These are phyloP conservation scores for Nothocercus julius DNA, from an alignment of 2,113 vertebrate genomes.

Conservation along the genomic window DNA sequence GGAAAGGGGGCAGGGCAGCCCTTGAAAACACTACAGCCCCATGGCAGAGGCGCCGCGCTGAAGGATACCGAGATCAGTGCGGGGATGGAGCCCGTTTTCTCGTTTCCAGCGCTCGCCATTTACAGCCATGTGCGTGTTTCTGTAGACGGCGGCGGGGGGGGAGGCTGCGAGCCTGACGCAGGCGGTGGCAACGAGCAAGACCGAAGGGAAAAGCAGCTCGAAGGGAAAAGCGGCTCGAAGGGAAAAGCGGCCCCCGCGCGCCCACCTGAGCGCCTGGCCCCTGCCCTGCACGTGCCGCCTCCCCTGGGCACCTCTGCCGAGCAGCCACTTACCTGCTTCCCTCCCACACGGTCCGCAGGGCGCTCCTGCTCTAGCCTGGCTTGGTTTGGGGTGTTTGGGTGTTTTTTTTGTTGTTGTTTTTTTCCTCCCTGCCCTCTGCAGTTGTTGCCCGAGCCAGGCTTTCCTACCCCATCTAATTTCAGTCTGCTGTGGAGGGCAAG, in stretches of 20 bases:
- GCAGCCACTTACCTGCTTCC: slow-evolving; percentile 63
- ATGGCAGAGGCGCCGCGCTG: background rate
- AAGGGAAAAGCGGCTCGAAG: too few species aligned
- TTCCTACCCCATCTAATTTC: slow-evolving; percentile 39
- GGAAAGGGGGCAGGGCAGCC: background rate
- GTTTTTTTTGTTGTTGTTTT: too few species aligned
- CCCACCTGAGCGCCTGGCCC: background rate
- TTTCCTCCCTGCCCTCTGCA: background rate
- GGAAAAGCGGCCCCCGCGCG: too few species aligned
- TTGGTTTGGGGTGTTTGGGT: background rate
- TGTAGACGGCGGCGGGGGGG: background rate
- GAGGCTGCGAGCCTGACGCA: too few species aligned
- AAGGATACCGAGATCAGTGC: background rate
- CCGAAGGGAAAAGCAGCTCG: too few species aligned
- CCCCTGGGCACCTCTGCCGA: slow-evolving; percentile 47
- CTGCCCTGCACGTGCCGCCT: slow-evolving; percentile 46
- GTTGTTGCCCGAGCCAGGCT: slow-evolving; percentile 33
- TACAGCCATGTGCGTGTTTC: slow-evolving; percentile 53
- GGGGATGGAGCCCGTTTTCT: background rate
- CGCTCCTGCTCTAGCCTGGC: slow-evolving; percentile 50
- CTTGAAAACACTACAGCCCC: too few species aligned
- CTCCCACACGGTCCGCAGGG: slow-evolving; percentile 60
- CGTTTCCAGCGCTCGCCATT: background rate
- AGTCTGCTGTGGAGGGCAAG: slow-evolving; percentile 18
- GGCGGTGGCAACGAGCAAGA: too few species aligned